Base-by-base conservation (phyloP, 2,113 vertebrate genomes). In the Muntiacus muntjak region DNA sequence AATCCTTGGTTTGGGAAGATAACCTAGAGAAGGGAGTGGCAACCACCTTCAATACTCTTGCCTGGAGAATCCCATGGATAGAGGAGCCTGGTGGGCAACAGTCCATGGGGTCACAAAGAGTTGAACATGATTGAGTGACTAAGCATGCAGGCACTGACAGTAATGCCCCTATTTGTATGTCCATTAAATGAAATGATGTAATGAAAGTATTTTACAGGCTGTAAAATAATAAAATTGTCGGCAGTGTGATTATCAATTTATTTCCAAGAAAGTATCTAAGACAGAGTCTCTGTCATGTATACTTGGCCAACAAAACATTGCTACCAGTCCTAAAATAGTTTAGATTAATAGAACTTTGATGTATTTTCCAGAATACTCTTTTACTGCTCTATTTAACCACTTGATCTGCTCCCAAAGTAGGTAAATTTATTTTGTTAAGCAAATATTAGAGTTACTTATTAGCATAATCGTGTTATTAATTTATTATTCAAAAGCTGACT, bases 401-500 rank as follows among this genome's bases (percentile, higher is more conserved):
- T 28, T 58, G 17, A 52, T 82, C 60, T 94, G 54, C 58, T 96
- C 93, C 57, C 76, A 89, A 95, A 57, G 43, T 60, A 95, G 52
- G 40, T 95, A 92, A 89, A 94, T 95, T 94, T 71, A 91, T 78
- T 96, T 91, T 84, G 55, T 81, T 93, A 95, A 94, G 71, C 84
- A 95, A 97, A 97, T 94, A 94, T 52, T 97, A 17, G 54, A 96
- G 57, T 62, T 92, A 57, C 57, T n/a, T 92, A 47, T 96, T 92
- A 94, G 55, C 36, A 90, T 87, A 89, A 86, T 67, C 58, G 2
- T 94, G 21, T 91, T 71, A 95, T 94, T 83, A 94, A 89, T 97
- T 87, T 87, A 95, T 97, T 96, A 94, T 94, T 96, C 83, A 96
- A 86, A 96, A 93, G 55, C 33, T 57, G 6, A 71, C 97, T 84